Evolutionary conservation across 2,113 vertebrate species (phyloP).

Genomic region (Otis tarda): DNA sequence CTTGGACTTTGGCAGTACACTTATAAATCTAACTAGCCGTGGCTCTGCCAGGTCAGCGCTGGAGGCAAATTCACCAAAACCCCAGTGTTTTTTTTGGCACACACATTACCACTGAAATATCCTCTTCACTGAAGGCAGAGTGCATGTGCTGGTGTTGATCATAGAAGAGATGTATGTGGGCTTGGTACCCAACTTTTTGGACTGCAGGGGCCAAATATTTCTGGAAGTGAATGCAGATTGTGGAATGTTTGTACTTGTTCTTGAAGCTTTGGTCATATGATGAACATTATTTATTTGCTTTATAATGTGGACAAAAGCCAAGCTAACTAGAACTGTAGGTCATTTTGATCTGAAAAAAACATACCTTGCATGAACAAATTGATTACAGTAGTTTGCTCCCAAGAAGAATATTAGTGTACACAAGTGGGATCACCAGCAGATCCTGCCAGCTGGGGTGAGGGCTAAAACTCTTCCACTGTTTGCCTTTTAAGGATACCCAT

Average conservation of each 20-base stretch:
- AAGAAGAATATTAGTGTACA: background rate
- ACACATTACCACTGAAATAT: background rate
- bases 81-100: background rate
- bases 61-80: background rate
- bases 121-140: background rate
- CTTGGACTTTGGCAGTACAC: fast-evolving
- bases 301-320: background rate
- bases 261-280: background rate
- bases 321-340: background rate
- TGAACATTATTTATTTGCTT: background rate
- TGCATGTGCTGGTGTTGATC: background rate
- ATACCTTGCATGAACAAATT: background rate
- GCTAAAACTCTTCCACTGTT: background rate
- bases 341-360: background rate
- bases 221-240: background rate
- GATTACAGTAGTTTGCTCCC: background rate
- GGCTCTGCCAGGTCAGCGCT: background rate
- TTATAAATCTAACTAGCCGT: background rate
- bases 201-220: background rate
- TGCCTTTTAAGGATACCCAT: background rate
- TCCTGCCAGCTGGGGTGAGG: background rate
- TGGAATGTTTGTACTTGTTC: background rate
- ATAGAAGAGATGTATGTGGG: background rate
- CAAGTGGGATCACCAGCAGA: background rate
- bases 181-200: background rate